Evolutionary conservation across 2,797 vertebrate genomes (phyloP), one percentile per base, ranked within the genome.

Genomic region (Crenuchus spilurus): DNA sequence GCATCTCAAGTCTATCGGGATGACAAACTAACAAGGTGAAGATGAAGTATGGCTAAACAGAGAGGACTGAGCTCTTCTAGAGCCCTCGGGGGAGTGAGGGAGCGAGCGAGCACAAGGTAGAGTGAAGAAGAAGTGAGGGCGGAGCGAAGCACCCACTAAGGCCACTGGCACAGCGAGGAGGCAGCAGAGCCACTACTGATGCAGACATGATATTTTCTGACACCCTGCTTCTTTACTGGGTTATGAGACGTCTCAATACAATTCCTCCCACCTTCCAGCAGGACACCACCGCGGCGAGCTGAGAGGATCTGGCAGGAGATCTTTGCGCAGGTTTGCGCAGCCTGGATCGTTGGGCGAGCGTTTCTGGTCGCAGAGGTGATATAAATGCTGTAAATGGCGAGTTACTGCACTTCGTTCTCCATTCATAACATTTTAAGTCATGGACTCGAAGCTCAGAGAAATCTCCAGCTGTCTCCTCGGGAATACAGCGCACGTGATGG

Each of bases 401-500:
- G 87, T 61, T 87, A 80, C 71, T 86, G 84, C 76, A 92, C 89
- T 55, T 86, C 90, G 6, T 94, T 94, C 79, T 91, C 88, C 0
- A 94, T 94, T 74, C 85, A 90, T 70, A 87, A 91, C 75, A 94
- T 94, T 60, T 87, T 94, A 49, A 91, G 84, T 24, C 52, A 79
- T 76, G 82, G 85, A 77, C 74, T 57, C 28, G 84, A 86, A 37
- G 70, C 69, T 24, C 41, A 30, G n/a, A 77, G 33, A 18, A 75
- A 30, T 41, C 33, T 58, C 39, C 20, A 69, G 14, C 54, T 60
- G 1, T 9, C 35, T 6, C 6, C 35, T 6, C 6, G 70, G 42
- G 57, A 66, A 55, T 77, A 70, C 33, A 26, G 44, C 9, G 10
- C 20, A 6, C 58, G 73, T 18, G 61, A 49, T 6, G 6, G 74